These are phyloP conservation scores for Lerista edwardsae DNA, from an alignment of 2,797 vertebrate genomes.

Conservation along the genomic window DNA sequence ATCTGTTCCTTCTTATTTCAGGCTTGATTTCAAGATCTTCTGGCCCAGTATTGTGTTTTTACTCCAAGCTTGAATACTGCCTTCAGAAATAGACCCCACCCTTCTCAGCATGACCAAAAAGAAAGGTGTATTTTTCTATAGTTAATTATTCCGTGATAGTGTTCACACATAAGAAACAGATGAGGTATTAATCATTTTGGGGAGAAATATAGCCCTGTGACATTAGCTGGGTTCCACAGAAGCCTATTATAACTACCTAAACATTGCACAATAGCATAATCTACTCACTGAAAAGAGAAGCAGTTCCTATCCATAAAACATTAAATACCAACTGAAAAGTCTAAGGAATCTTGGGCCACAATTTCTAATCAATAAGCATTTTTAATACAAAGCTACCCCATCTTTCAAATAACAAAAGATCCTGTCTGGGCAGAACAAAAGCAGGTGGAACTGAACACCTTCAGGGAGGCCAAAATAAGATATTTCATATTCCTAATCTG, in stretches of 20 bases:
- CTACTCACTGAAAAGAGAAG: background rate
- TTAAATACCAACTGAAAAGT: background rate
- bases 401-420: background rate
- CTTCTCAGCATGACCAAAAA: background rate
- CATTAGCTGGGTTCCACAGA: background rate
- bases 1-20: constrained; percentile 40
- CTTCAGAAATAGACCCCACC: constrained; percentile 5
- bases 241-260: background rate
- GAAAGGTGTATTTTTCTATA: background rate
- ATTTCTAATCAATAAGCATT: background rate
- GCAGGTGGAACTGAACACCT: background rate
- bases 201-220: background rate
- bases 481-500: no score
- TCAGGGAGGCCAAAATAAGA: background rate
- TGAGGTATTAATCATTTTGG: background rate
- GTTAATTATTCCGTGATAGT: background rate
- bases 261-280: background rate
- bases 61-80: background rate
- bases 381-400: background rate
- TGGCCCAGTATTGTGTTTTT: background rate
- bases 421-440: background rate
- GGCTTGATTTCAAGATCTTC: constrained; percentile 30
- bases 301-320: background rate
- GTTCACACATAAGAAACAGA: background rate
- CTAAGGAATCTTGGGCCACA: background rate